Evolutionary conservation across 1,140 invertebrate genomes (phyloP).

Genomic region (Chlorops oryzae): DNA sequence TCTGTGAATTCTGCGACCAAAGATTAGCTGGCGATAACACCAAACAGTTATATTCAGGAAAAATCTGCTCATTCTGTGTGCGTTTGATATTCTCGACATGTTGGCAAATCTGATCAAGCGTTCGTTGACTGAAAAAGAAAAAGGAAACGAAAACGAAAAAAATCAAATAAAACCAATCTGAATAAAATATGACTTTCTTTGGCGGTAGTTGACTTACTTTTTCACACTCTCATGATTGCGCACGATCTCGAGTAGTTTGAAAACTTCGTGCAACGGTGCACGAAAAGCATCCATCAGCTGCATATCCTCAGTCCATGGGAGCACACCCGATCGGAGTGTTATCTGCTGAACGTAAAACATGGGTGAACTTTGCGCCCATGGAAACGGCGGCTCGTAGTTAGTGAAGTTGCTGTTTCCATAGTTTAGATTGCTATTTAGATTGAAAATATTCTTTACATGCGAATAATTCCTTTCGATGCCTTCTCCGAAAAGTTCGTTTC

Average conservation of each 20-base stretch:
- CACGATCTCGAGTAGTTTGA: slow-evolving; percentile 77
- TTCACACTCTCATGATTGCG: slow-evolving; percentile 74
- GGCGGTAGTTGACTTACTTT: slow-evolving; percentile 53
- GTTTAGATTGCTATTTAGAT: slow-evolving; percentile 18
- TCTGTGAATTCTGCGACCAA: slow-evolving; percentile 77
- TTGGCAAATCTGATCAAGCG: slow-evolving; percentile 74
- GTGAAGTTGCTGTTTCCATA: slow-evolving; percentile 5
- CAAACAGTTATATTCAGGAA: slow-evolving; percentile 88
- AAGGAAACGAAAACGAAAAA: slow-evolving; percentile 21
- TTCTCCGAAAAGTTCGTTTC: slow-evolving; percentile 23
- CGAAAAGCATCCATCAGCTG: slow-evolving; percentile 81
- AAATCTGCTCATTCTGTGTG: slow-evolving; percentile 53
- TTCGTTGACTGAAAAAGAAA: slow-evolving; percentile 54
- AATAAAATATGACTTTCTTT: not conserved
- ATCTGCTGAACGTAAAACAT: slow-evolving; percentile 81
- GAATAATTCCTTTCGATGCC: slow-evolving; percentile 13
- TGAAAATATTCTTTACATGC: slow-evolving; percentile 18
- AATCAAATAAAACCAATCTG: slow-evolving; percentile 7
- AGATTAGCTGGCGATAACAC: slow-evolving; percentile 90
- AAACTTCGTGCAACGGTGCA: slow-evolving; percentile 79
- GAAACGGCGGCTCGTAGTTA: slow-evolving; percentile 50
- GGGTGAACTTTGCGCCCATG: slow-evolving; percentile 53
- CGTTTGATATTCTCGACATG: slow-evolving; percentile 76
- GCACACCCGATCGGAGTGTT: slow-evolving; percentile 60
- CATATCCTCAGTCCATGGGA: slow-evolving; percentile 77